phyloP scores from a whole-genome alignment of 1,140 invertebrate species.

The Trigoniulus corallinus region DNA sequence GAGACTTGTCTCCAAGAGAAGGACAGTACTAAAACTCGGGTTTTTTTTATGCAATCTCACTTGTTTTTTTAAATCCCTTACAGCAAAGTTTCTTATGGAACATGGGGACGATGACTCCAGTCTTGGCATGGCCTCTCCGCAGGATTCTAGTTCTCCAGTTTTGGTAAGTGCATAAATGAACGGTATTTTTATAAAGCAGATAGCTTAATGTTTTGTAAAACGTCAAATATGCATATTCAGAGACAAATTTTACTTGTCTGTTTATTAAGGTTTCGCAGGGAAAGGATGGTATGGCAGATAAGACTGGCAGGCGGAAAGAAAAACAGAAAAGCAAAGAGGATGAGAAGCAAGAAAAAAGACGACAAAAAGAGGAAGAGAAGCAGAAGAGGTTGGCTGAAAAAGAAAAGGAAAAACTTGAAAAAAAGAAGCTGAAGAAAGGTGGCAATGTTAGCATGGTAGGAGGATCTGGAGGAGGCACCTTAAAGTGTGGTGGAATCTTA shows the following conservation, averaged over 20 bases:
- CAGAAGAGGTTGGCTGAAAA: constrained; percentile 48
- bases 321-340: constrained; percentile 60
- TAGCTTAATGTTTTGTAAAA: no score
- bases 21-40: no score
- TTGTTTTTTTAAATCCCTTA: no score
- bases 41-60: no score
- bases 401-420: constrained; percentile 47
- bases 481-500: no score
- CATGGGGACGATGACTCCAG: constrained; percentile 47
- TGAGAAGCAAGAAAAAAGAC: constrained; percentile 52
- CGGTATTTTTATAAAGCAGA: no score
- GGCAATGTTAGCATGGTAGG: constrained; percentile 28
- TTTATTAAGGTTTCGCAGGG: no score
- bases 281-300: no score
- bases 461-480: constrained; percentile 23
- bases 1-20: no score
- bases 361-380: constrained; percentile 44
- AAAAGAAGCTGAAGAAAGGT: constrained; percentile 44
- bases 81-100: constrained; percentile 20
- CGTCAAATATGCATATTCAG: no score
- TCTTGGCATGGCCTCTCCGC: constrained; percentile 44
- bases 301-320: constrained; percentile 43
- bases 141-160: constrained; percentile 46
- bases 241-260: no score
- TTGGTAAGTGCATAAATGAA: constrained; percentile 41